Evolutionary conservation across 2,797 vertebrate genomes (phyloP), one percentile per base, ranked within the genome.

Genomic region (Philypnodon macrostomus): DNA sequence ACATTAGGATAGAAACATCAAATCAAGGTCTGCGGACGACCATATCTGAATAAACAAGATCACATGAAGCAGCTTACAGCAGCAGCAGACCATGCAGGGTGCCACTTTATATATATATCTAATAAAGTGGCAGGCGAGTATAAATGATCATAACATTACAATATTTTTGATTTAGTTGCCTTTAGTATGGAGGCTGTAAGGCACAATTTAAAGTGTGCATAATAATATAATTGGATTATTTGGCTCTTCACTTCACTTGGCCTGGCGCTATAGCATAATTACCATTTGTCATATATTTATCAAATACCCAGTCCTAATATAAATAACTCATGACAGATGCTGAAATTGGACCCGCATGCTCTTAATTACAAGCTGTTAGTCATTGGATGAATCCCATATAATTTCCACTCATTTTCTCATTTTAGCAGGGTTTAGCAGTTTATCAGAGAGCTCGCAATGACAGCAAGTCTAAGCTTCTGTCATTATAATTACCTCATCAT

Each of bases 281-380:
- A 5, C 38, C 33, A 47, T 54, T 58, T 2, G 1, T 12, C 46
- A 14, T 21, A 30, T 38, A 54, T 40, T 63, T 56, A 56, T 56
- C 24, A 55, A 52, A 62, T 50, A 27, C 35, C 8, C 37, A 24
- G 24, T 47, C 18, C 32, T n/a, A 53, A 37, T 55, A 38, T 59
- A 52, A 60, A 42, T 26, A 54, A 38, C 23, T 59, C 42, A 47
- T 60, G 15, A 30, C 58, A 60, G 16, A 24, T 12, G 42, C 48
- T 58, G 15, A 39, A 70, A 71, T 60, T 58, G 52, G 47, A 61
- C 27, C 61, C 53, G 32, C 30, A 49, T 27, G 0, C 42, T 49
- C 38, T 54, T 79, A 63, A 77, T 77, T 68, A 53, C 57, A 68
- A 50, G 40, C 47, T 59, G 33, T 45, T 66, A 58, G 40, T 67